These are phyloP conservation scores for Lepus americanus DNA, from an alignment of 2,113 vertebrate genomes.

Conservation along the genomic window DNA sequence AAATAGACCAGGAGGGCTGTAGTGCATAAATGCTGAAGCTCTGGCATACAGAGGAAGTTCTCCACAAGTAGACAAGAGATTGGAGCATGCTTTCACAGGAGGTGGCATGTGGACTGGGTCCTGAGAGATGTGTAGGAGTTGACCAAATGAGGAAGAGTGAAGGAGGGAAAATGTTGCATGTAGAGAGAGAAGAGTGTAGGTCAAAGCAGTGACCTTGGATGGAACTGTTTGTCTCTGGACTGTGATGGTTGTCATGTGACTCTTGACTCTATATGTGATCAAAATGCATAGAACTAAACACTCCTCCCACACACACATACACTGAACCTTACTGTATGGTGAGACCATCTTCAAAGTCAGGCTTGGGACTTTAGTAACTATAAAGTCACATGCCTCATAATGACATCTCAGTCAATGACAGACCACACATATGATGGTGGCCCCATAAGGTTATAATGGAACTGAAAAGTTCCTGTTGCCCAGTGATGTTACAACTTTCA, in stretches of 20 bases:
- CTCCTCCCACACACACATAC: background rate
- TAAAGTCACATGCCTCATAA: background rate
- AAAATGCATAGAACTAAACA: background rate
- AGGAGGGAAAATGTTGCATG: background rate
- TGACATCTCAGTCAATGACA: background rate
- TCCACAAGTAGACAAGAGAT: background rate
- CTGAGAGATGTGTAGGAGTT: background rate
- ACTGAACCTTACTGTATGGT: background rate
- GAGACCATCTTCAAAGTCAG: background rate
- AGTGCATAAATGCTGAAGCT: background rate
- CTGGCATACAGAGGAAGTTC: background rate
- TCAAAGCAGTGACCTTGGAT: background rate
- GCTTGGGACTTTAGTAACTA: background rate
- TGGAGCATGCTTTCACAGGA: background rate
- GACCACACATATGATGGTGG: background rate
- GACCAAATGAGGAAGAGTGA: background rate
- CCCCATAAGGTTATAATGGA: background rate
- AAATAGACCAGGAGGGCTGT: background rate
- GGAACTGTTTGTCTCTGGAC: background rate
- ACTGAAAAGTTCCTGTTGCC: background rate
- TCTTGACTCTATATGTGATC: background rate
- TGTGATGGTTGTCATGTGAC: background rate
- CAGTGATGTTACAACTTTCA: background rate
- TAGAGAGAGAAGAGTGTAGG: background rate
- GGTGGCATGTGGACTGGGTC: background rate